These are phyloP conservation scores for Macrosteles quadrilineatus DNA, from an alignment of 1,140 invertebrate genomes.

Conservation along the genomic window DNA sequence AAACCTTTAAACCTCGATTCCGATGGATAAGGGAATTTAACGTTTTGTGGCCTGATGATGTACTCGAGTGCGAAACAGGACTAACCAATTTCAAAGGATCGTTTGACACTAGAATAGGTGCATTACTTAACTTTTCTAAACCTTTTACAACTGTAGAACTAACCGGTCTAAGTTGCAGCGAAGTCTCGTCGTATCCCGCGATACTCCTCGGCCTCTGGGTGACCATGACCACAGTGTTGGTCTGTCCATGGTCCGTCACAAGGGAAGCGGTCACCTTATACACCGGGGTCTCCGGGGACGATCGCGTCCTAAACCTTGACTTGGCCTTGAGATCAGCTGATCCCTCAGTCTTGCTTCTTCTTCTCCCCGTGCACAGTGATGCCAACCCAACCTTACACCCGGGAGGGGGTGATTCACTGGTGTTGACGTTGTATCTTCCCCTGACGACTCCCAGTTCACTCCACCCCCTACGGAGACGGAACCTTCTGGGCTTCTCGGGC, in stretches of 20 bases:
- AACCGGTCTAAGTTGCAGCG: background rate
- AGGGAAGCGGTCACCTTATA: conserved; percentile 13
- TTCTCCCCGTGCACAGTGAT: conserved; percentile 14
- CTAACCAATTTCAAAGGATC: too few species aligned
- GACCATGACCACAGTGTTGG: conserved; percentile 3
- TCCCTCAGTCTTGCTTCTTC: conserved; percentile 11
- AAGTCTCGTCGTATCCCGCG: background rate
- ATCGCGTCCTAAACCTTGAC: background rate
- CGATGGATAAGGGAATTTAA: too few species aligned
- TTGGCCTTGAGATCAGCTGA: background rate
- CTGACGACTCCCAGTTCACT: conserved; percentile 34
- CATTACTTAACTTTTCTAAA: too few species aligned
- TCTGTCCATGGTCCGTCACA: background rate
- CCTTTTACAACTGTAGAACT: too few species aligned
- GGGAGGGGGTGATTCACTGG: background rate
- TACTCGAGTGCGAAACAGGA: too few species aligned
- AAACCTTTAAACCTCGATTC: too few species aligned
- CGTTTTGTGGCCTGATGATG: too few species aligned
- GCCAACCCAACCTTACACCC: background rate
- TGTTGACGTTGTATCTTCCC: background rate
- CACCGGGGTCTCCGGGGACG: conserved; percentile 11
- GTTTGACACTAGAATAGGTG: too few species aligned
- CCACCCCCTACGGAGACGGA: conserved; percentile 37
- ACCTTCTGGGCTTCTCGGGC: conserved; percentile 12
- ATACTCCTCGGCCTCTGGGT: background rate